Evolutionary conservation across 2,888 invertebrate genomes (phyloP).

Genomic region (Drosophila kambysellisi): DNA sequence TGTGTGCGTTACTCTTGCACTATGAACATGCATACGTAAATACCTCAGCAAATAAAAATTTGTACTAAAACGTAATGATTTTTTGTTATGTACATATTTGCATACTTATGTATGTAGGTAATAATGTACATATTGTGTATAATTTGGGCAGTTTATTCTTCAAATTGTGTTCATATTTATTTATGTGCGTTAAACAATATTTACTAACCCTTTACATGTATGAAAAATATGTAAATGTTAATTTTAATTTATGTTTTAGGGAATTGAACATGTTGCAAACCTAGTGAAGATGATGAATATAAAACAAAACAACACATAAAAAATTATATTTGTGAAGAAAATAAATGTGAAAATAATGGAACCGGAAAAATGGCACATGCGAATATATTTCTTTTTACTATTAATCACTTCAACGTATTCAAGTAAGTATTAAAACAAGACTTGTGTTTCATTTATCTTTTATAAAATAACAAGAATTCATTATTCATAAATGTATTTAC

Average conservation of each 20-base stretch:
- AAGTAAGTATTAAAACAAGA: conserved; percentile 67
- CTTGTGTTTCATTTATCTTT: background rate
- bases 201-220: background rate
- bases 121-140: background rate
- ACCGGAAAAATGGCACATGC: conserved; percentile 63
- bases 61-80: conserved; percentile 1
- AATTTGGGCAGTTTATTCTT: background rate
- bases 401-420: conserved; percentile 79
- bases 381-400: conserved; percentile 76
- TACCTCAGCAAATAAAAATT: background rate
- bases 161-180: conserved; percentile 6
- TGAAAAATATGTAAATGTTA: background rate
- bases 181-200: background rate
- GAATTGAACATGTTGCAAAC: conserved; percentile 3
- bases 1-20: background rate
- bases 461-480: background rate
- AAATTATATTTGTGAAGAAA: conserved; percentile 25
- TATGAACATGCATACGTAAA: conserved; percentile 1
- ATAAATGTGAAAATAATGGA: conserved; percentile 64
- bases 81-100: background rate
- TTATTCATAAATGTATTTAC: background rate
- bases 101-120: background rate
- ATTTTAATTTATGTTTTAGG: background rate
- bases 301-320: conserved; percentile 22
- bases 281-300: conserved; percentile 41